These are phyloP conservation scores for Clinocottus analis DNA, from an alignment of 2,113 vertebrate species.

Conservation along the genomic window DNA sequence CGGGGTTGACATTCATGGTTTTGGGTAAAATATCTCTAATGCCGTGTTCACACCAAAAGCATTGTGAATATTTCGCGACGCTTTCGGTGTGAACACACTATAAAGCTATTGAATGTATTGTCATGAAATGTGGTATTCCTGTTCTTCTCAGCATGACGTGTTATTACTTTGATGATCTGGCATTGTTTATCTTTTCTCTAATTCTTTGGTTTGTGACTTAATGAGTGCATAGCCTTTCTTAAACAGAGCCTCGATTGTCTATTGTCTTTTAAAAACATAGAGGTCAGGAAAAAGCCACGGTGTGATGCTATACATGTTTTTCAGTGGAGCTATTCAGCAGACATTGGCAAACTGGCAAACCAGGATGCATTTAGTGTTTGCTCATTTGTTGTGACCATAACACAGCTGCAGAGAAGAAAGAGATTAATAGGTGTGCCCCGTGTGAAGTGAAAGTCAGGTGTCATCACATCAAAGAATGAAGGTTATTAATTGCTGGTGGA, in stretches of 20 bases:
- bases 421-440: slow-evolving; percentile 45
- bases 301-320: slow-evolving; percentile 26
- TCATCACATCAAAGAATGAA: slow-evolving; percentile 67
- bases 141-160: background rate
- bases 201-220: background rate
- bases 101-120: background rate
- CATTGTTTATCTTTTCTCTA: background rate
- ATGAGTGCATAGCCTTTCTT: background rate
- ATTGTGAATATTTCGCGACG: too few species aligned
- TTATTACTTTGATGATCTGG: background rate
- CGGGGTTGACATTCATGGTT: background rate
- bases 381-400: slow-evolving; percentile 75
- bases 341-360: slow-evolving; percentile 43
- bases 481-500: slow-evolving; percentile 57
- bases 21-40: background rate
- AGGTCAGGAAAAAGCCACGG: slow-evolving; percentile 1
- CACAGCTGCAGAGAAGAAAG: slow-evolving; percentile 67
- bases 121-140: background rate
- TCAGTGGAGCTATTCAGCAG: slow-evolving; percentile 36
- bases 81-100: too few species aligned
- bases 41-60: too few species aligned
- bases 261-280: background rate
- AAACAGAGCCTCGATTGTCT: slow-evolving; percentile 9
- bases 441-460: slow-evolving; percentile 49
- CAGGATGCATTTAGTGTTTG: slow-evolving; percentile 41